Percentiles rank a stretch among this genome's conserved stretches.
phyloP scores from a whole-genome alignment of 2,888 invertebrate species.

The Nemotelus nigrinus region DNA sequence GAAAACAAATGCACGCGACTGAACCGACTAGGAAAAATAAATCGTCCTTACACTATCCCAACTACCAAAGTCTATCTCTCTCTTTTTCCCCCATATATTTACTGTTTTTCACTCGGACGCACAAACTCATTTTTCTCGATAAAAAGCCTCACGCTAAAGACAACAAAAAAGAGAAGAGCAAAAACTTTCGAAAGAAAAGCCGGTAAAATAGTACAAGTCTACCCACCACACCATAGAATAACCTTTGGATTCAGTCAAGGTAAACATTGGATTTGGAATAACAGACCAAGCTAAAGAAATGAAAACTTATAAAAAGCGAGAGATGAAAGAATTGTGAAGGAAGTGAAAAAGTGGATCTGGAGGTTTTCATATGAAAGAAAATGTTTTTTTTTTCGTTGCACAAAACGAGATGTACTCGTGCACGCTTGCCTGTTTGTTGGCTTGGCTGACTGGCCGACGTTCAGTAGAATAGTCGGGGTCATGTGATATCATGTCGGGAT shows the following conservation, averaged over 20 bases:
- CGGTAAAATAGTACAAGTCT: no score
- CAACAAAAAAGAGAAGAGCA: background rate
- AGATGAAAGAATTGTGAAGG: background rate
- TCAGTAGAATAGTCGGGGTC: background rate
- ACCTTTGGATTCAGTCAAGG: constrained; percentile 16
- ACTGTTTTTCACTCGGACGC: background rate
- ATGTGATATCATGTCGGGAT: background rate
- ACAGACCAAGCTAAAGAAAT: background rate
- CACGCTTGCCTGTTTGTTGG: no score
- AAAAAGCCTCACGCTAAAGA: background rate
- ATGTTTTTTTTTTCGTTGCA: background rate
- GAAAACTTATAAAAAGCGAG: background rate
- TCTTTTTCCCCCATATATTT: background rate
- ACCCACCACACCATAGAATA: background rate
- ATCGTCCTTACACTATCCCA: no score
- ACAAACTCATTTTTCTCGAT: background rate
- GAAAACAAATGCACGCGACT: background rate
- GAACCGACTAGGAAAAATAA: background rate
- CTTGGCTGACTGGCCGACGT: no score
- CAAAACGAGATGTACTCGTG: background rate
- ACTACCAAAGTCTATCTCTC: no score
- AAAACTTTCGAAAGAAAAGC: background rate
- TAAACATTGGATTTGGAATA: background rate
- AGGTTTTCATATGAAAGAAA: background rate
- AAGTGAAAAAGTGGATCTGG: background rate